Evolutionary conservation across 1,140 invertebrate genomes (phyloP), one percentile per base, ranked within the genome.

Genomic region (Chironomus striatipennis): DNA sequence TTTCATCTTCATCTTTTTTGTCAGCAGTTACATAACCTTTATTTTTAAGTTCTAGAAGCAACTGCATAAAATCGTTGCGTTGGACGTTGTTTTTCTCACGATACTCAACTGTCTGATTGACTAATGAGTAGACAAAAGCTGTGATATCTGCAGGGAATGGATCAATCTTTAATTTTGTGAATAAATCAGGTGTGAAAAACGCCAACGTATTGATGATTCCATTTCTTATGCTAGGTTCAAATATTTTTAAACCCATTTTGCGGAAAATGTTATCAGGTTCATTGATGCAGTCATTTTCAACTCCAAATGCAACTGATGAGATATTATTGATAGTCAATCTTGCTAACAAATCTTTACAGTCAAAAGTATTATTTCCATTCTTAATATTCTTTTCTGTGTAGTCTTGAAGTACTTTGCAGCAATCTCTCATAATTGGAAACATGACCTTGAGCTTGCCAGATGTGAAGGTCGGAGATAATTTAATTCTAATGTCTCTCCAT

Each of bases 361-460:
- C 79, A 8, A 83, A 20, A 21, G 18, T 6, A 20, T n/a, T 70
- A 9, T 21, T 4, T 10, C 20, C 65, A 70, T 18, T 70, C 9
- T 78, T 77, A 8, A 78, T 75, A 15, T 73, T 7, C 21, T 73
- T 21, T 42, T 34, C 8, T 72, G n/a, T 80, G 17, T 43, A 70
- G 74, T 12, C 76, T 67, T 1, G 15, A 10, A 84, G 73, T 20
- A 73, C 10, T 9, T 79, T 76, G 18, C 78, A 76, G 42, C 77
- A 77, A 18, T 81, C 76, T 34, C 76, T 74, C 18, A 85, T 76
- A 1, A 84, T 77, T 75, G 81, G 80, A 76, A 85, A 85, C 83
- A 86, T 85, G 17, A 79, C 78, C 73, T 83, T 86, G 6, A 87
- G 75, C 77, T 86, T 86, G 10, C 83, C 83, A 0, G 83, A 83